These are phyloP conservation scores for Augochlora pura DNA, from an alignment of 1,140 invertebrate genomes.

Conservation along the genomic window DNA sequence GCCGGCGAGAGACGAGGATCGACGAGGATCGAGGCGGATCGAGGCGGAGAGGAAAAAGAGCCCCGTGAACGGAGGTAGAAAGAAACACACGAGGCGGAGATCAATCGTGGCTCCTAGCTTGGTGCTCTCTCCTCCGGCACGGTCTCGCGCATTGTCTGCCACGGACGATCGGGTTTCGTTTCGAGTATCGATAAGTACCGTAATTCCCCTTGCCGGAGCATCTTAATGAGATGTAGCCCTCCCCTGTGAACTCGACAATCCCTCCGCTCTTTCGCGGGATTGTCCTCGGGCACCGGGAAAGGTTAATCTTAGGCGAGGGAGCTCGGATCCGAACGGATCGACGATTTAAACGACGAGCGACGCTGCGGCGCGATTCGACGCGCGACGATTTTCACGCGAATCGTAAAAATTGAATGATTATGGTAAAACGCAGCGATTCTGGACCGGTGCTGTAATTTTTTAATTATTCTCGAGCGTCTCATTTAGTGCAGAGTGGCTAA, in stretches of 20 bases:
- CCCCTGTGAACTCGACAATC: no score
- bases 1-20: background rate
- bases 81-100: constrained; percentile 48
- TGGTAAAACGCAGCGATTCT: no score
- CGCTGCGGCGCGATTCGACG: constrained; percentile 20
- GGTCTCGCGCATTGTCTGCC: constrained; percentile 55
- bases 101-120: constrained; percentile 45
- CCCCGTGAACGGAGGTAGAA: constrained; percentile 28
- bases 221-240: constrained; percentile 67
- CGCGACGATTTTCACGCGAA: constrained; percentile 53
- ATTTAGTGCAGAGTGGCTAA: no score
- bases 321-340: constrained; percentile 14
- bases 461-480: no score
- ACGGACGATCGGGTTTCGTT: constrained; percentile 62
- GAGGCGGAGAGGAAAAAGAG: constrained; percentile 20
- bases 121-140: constrained; percentile 22
- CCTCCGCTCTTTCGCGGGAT: no score
- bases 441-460: no score
- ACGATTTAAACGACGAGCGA: background rate
- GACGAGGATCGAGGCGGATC: no score
- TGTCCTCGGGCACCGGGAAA: background rate
- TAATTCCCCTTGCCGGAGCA: constrained; percentile 64
- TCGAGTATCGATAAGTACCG: constrained; percentile 70
- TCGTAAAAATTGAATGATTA: constrained; percentile 18
- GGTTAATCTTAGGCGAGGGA: constrained; percentile 24